Conservation (phyloP, 2,888 invertebrate genomes). For the Andrena bicolor region DNA sequence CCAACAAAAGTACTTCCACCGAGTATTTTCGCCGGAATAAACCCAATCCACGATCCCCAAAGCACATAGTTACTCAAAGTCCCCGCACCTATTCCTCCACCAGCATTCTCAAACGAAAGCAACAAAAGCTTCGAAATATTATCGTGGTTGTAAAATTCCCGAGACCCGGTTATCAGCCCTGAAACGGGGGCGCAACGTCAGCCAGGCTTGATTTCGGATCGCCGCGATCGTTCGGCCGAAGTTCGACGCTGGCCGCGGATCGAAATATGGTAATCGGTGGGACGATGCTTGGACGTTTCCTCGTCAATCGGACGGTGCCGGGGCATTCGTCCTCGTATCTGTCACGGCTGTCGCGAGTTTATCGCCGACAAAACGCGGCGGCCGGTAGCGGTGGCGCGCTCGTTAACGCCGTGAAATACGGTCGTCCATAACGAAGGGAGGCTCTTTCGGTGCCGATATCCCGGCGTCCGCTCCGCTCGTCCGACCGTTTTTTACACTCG, state of each 20-base stretch:
- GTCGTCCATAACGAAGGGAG: conserved; percentile 79
- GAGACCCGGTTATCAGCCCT: not conserved
- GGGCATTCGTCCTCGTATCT: conserved; percentile 66
- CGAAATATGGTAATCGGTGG: conserved; percentile 62
- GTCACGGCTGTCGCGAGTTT: conserved; percentile 73
- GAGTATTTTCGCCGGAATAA: too few relatives aligned
- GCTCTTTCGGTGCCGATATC: conserved; percentile 64
- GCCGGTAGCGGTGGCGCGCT: conserved; percentile 63
- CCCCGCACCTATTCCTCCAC: too few relatives aligned
- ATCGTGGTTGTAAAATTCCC: not conserved
- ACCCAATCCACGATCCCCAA: too few relatives aligned
- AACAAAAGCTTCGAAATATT: too few relatives aligned
- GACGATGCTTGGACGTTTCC: conserved; percentile 52
- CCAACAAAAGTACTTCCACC: too few relatives aligned
- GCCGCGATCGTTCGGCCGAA: not conserved
- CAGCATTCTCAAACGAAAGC: too few relatives aligned
- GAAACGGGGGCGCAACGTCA: not conserved
- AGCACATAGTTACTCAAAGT: too few relatives aligned
- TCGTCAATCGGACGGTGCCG: conserved; percentile 56
- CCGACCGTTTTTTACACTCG: conserved; percentile 42
- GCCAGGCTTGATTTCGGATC: not conserved
- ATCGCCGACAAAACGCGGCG: conserved; percentile 80
- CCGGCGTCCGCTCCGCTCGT: conserved; percentile 41
- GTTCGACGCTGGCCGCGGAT: conserved; percentile 7
- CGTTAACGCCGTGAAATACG: conserved; percentile 83